Percentiles rank a stretch among this genome's conserved stretches.
phyloP scores from a whole-genome alignment of 1,140 invertebrate species.

The Microplitis demolitor region DNA sequence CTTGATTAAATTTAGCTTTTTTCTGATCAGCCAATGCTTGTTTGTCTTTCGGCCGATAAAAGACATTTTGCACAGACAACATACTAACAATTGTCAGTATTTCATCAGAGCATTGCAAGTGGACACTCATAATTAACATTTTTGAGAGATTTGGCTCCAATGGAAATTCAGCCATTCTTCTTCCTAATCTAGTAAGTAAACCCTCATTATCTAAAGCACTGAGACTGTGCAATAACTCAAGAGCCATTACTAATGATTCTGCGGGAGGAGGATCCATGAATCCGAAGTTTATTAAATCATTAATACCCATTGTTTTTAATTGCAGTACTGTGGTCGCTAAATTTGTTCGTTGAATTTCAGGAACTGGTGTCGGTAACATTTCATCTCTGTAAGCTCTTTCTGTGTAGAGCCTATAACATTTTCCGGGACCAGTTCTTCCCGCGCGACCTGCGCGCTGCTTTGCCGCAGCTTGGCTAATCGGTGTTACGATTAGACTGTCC shows the following conservation, averaged over 20 bases:
- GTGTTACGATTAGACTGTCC: slow-evolving; percentile 98
- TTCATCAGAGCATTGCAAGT: slow-evolving; percentile 98
- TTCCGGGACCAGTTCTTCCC: slow-evolving; percentile 96
- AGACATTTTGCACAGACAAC: slow-evolving; percentile 98
- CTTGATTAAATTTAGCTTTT: slow-evolving; percentile 98
- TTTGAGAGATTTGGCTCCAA: slow-evolving; percentile 98
- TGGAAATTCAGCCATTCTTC: slow-evolving; percentile 99
- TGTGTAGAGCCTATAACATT: slow-evolving; percentile 97
- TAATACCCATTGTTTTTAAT: slow-evolving; percentile 99
- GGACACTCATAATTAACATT: slow-evolving; percentile 99
- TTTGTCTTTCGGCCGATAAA: slow-evolving; percentile 96
- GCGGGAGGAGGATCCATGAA: slow-evolving; percentile 99
- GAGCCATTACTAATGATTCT: slow-evolving; percentile 94
- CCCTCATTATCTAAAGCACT: slow-evolving; percentile 98
- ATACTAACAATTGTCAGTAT: slow-evolving; percentile 98
- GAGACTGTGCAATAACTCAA: slow-evolving; percentile 96
- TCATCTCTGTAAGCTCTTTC: slow-evolving; percentile 98
- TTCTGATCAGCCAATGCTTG: slow-evolving; percentile 98
- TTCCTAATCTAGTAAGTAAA: slow-evolving; percentile 87
- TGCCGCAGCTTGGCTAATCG: slow-evolving; percentile 96
- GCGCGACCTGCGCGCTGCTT: slow-evolving; percentile 96
- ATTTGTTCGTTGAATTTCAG: slow-evolving; percentile 99
- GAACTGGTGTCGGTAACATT: slow-evolving; percentile 98
- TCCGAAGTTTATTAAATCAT: slow-evolving; percentile 99
- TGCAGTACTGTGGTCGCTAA: slow-evolving; percentile 93